A percentile compares a stretch with the other conserved stretches of the same genome.
Evolutionary conservation across 2,113 vertebrate genomes (phyloP).

Genomic region (Syngnathus scovelli): DNA sequence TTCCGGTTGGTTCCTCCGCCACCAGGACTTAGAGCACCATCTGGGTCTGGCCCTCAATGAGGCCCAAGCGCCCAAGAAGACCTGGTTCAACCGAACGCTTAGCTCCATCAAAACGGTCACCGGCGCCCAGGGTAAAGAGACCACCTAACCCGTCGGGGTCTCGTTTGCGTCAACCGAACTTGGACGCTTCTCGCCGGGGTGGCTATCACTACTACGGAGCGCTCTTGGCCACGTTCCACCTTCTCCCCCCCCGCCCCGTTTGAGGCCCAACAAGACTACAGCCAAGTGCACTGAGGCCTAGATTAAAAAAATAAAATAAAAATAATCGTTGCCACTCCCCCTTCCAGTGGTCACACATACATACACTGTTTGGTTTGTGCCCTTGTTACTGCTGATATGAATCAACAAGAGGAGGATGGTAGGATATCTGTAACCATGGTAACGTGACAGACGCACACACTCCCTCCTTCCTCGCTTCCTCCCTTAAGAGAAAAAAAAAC

Average conservation of each 20-base stretch:
- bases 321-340: neutral
- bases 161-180: constrained; percentile 11
- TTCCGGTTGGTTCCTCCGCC: neutral
- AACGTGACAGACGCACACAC: constrained; percentile 45
- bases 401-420: constrained; percentile 46
- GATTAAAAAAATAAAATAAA: constrained; percentile 24
- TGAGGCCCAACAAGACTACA: constrained; percentile 33
- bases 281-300: constrained; percentile 36
- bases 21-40: constrained; percentile 93
- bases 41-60: constrained; percentile 92
- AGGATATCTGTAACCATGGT: constrained; percentile 53
- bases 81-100: constrained; percentile 98
- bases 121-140: constrained; percentile 94
- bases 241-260: neutral
- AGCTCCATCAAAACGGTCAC: constrained; percentile 98
- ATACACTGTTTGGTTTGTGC: constrained; percentile 62
- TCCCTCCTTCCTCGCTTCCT: constrained; percentile 63
- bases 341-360: constrained; percentile 44
- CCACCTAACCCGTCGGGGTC: constrained; percentile 72
- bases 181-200: constrained; percentile 16
- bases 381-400: constrained; percentile 86
- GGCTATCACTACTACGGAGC: constrained; percentile 32
- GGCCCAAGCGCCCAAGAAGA: constrained; percentile 97
- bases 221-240: neutral
- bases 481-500: constrained; percentile 44